These are phyloP conservation scores for Nemotelus pantherinus DNA, from an alignment of 2,888 invertebrate species.

Conservation along the genomic window DNA sequence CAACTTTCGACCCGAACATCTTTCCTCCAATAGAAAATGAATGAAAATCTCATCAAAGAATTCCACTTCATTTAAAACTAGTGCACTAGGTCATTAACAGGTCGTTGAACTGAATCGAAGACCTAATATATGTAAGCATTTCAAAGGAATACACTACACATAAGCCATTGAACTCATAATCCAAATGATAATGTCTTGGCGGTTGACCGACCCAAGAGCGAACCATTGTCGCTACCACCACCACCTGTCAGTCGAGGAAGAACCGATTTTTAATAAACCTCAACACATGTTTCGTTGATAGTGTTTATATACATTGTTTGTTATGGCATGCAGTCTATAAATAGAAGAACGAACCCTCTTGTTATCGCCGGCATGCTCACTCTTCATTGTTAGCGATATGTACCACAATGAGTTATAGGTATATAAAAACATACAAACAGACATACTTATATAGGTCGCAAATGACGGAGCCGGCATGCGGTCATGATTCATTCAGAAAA, in stretches of 20 bases:
- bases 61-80: background rate
- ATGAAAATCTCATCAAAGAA: no score
- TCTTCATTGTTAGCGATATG: background rate
- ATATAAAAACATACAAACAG: background rate
- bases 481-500: slow-evolving; percentile 36
- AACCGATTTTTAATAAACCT: slow-evolving; percentile 1
- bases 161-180: background rate
- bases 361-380: slow-evolving; percentile 6
- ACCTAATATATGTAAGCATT: background rate
- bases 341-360: slow-evolving; percentile 20
- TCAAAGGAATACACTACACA: no score
- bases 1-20: no score
- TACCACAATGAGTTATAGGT: background rate
- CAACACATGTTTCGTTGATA: background rate
- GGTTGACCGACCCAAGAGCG: background rate
- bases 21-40: no score
- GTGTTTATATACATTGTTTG: background rate
- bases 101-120: background rate
- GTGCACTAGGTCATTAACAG: slow-evolving; percentile 1
- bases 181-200: no score
- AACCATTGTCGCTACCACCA: background rate
- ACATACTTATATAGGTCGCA: background rate
- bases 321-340: background rate
- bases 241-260: background rate
- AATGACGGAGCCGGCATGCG: background rate